These are phyloP conservation scores for Lophotriccus pileatus DNA, from an alignment of 2,797 vertebrate genomes.

Conservation along the genomic window DNA sequence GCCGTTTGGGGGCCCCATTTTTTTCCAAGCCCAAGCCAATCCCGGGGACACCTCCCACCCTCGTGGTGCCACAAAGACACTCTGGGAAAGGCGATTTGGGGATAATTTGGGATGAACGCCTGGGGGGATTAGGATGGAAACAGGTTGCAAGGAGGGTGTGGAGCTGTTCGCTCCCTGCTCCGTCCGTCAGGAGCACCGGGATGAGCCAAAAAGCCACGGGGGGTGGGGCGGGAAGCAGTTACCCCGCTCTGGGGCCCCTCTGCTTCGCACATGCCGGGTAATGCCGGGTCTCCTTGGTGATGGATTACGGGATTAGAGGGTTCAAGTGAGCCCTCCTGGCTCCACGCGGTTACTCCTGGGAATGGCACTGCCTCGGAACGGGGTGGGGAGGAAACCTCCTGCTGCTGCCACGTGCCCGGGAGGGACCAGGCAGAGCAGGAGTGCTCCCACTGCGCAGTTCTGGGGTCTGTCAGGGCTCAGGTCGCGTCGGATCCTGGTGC, in stretches of 20 bases:
- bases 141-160: background rate
- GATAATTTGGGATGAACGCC: background rate
- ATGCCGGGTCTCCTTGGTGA: conserved; percentile 34
- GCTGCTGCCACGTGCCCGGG: rapidly evolving
- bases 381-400: background rate
- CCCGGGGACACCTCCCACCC: too few relatives aligned
- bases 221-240: background rate
- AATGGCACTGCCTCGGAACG: rapidly evolving
- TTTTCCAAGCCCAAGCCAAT: background rate
- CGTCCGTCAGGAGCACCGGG: background rate
- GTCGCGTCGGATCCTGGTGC: background rate
- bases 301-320: conserved; percentile 44
- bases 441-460: rapidly evolving
- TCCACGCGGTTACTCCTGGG: background rate
- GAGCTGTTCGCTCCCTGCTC: background rate
- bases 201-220: background rate
- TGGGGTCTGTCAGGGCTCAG: background rate
- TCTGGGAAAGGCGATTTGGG: rapidly evolving
- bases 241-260: background rate
- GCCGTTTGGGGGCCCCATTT: rapidly evolving
- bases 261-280: background rate
- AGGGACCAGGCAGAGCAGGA: background rate
- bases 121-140: rapidly evolving
- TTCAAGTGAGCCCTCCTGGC: background rate
- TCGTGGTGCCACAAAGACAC: rapidly evolving